These are phyloP conservation scores for Oceanodroma tethys DNA, from an alignment of 2,113 vertebrate genomes.

Conservation along the genomic window DNA sequence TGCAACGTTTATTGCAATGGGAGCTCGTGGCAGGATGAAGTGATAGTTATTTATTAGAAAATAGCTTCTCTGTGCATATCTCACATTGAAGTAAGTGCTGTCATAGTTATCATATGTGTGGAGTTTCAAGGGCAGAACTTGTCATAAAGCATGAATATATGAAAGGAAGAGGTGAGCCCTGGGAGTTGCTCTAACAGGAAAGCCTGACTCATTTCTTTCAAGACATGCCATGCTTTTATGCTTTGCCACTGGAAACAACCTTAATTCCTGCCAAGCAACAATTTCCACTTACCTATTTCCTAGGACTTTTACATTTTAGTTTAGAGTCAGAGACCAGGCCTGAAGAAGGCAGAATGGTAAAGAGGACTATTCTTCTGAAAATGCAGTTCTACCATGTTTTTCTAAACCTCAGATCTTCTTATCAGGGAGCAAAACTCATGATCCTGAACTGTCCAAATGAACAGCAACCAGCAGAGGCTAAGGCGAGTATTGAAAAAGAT, in stretches of 20 bases:
- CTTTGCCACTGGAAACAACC: background rate
- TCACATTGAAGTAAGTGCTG: background rate
- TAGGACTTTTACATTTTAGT: background rate
- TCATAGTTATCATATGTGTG: background rate
- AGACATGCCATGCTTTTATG: background rate
- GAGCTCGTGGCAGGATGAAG: background rate
- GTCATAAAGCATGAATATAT: background rate
- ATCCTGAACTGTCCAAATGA: background rate
- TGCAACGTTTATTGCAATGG: background rate
- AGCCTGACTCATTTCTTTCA: background rate
- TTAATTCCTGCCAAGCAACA: background rate
- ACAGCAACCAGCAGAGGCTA: background rate
- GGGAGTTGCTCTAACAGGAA: background rate
- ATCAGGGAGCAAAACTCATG: background rate
- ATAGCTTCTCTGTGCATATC: background rate
- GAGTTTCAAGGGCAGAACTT: background rate
- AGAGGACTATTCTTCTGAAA: background rate
- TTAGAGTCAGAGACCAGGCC: background rate
- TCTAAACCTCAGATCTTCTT: background rate
- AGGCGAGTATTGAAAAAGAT: background rate
- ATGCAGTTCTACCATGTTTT: background rate
- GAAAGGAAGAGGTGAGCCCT: background rate
- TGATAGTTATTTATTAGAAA: background rate
- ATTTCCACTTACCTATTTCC: background rate
- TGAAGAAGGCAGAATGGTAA: background rate